Conservation (phyloP, 92 coral and sea anemone species). For the Parazoanthus atlanticus region DNA sequence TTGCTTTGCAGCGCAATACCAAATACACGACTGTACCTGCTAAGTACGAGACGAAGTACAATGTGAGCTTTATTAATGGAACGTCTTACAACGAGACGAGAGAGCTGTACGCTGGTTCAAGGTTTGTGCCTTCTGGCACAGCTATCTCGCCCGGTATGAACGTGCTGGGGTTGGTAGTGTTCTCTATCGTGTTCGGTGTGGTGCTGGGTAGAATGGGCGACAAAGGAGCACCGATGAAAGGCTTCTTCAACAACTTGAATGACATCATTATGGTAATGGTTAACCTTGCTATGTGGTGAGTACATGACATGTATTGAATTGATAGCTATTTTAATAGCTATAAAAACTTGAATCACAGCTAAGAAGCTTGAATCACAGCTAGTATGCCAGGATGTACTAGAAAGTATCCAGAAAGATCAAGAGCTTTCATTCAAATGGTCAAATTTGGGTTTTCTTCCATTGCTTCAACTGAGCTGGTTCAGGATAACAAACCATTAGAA, state of each 20-base stretch:
- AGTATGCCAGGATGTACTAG: no score
- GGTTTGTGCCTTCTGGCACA: conserved; percentile 68
- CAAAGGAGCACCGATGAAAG: conserved; percentile 76
- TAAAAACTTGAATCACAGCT: no score
- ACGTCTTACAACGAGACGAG: conserved; percentile 55
- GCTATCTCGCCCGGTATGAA: conserved; percentile 67
- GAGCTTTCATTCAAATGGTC: no score
- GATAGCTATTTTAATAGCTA: no score
- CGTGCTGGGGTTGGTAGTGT: conserved; percentile 84
- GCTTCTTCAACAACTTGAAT: conserved; percentile 77
- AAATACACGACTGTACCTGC: not conserved
- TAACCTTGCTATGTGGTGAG: conserved; percentile 89
- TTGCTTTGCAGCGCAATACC: not conserved
- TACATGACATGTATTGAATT: not conserved
- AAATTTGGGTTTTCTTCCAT: no score
- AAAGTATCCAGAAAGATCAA: no score
- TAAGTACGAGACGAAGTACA: not conserved
- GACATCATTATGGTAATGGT: conserved; percentile 91
- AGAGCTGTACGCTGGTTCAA: conserved; percentile 55
- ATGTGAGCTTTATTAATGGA: not conserved
- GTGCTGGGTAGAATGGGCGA: conserved; percentile 91
- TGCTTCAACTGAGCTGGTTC: no score
- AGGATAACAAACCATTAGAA: no score
- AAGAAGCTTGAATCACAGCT: no score
- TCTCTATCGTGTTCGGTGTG: conserved; percentile 88